Base-by-base conservation (phyloP, 2,888 invertebrate genomes). In the Phoronis australis region DNA sequence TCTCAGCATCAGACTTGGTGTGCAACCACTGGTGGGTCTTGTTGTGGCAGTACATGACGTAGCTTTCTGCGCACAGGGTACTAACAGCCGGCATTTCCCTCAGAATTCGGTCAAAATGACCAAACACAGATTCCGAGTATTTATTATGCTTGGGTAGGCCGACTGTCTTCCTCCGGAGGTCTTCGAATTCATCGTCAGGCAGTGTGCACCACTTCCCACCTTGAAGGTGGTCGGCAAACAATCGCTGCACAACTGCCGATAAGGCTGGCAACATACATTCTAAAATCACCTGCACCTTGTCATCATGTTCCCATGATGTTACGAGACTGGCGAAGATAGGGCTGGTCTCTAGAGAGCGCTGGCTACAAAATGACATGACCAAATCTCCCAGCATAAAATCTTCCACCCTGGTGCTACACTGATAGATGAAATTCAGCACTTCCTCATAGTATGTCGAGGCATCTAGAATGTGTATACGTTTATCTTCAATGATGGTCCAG, bases 401-500 rank as follows among this genome's bases (percentile, higher is more conserved):
- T n/a, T 42, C 39, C 5, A 46, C 5, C n/a, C 46, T 39, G 26
- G 27, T 35, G 15, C 48, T 40, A 23, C 48, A 23, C 15, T 48
- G 2, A 22, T 47, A n/a, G n/a, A n/a, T n/a, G n/a, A n/a, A 48
- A 15, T 39, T 24, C 2, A 48, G 22, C 12, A 54, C n/a, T 40
- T 49, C 42, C 12, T 25, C n/a, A 25, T 55, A 50, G 38, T 50
- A 42, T 15, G 23, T 37, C 26, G 27, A 12, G 31, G 38, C 48
- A 22, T 55, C 55, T 6, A 55, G 21, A 18, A 55, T 48, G 37
- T 52, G 48, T n/a, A 49, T 45, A 27, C 38, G 42, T 43, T 48
- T 52, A 42, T 43, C 31, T 45, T 49, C 49, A 21, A 47, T 41
- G 15, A 47, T 31, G 22, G 26, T 37, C 51, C 53, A 56, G n/a